Conservation (phyloP, 2,888 invertebrate species). For the Morpho achilles region DNA sequence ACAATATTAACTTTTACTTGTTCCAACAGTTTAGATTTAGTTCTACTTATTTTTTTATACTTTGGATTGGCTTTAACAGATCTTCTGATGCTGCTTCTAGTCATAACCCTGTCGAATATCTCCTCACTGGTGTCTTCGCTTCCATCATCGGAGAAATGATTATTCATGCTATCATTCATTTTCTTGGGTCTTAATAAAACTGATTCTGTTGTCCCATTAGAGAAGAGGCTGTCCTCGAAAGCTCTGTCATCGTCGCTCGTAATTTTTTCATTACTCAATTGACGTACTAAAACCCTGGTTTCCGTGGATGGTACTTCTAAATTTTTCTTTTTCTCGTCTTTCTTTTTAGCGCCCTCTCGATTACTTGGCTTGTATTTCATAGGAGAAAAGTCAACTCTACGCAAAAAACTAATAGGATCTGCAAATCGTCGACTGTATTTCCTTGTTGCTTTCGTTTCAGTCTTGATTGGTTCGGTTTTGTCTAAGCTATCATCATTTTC, state of each 20-base stretch:
- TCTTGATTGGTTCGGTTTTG: constrained; percentile 48
- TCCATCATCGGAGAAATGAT: constrained; percentile 72
- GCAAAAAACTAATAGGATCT: constrained; percentile 67
- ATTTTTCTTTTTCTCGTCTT: constrained; percentile 61
- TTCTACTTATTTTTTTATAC: constrained; percentile 70
- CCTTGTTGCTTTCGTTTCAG: constrained; percentile 53
- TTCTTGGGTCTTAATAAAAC: constrained; percentile 58
- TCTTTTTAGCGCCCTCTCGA: constrained; percentile 54
- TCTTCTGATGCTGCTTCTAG: constrained; percentile 63
- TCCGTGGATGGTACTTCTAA: constrained; percentile 51
- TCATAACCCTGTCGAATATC: constrained; percentile 70
- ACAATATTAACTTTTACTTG: constrained; percentile 69
- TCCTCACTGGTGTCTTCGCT: constrained; percentile 75
- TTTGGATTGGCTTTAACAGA: constrained; percentile 74
- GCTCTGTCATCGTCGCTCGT: constrained; percentile 61
- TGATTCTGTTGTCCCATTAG: constrained; percentile 51
- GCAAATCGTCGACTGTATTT: constrained; percentile 69
- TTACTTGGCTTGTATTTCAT: constrained; percentile 68
- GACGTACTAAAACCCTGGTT: constrained; percentile 45
- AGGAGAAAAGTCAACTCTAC: constrained; percentile 70
- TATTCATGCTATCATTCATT: constrained; percentile 71
- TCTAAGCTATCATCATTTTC: constrained; percentile 55
- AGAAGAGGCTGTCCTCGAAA: constrained; percentile 50
- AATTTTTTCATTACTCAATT: constrained; percentile 53
- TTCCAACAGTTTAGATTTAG: constrained; percentile 67